phyloP scores from a whole-genome alignment of 1,140 invertebrate species.

The Reticulitermes speratus region DNA sequence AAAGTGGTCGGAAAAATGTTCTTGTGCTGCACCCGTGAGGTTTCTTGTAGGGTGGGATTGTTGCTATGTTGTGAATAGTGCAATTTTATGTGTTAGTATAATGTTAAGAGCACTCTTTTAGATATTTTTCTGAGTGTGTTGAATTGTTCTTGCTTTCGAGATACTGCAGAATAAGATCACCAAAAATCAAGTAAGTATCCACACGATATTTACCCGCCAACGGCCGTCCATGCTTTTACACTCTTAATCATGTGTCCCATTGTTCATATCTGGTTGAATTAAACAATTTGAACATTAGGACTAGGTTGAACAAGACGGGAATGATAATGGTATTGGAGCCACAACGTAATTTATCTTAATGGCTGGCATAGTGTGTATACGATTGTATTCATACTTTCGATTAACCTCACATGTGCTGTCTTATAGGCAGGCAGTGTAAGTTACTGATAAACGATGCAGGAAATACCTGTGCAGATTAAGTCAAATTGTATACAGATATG shows the following conservation, averaged over 20 bases:
- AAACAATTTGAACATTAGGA: background rate
- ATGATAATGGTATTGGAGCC: too few relatives aligned
- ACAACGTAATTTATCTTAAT: too few relatives aligned
- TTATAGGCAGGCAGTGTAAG: background rate
- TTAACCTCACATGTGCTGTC: background rate
- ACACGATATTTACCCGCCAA: conserved; percentile 33
- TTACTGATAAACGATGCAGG: too few relatives aligned
- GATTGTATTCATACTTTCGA: background rate
- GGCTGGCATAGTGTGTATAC: too few relatives aligned
- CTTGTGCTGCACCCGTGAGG: background rate
- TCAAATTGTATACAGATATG: background rate
- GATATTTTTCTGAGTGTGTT: background rate
- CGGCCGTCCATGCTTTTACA: conserved; percentile 31
- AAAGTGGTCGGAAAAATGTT: background rate
- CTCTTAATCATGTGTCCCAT: conserved; percentile 34
- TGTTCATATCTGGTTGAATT: conserved; percentile 26
- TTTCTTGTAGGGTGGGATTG: background rate
- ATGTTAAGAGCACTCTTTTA: background rate
- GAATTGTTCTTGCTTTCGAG: background rate
- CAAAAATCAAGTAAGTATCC: background rate
- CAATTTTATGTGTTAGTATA: background rate
- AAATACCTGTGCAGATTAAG: background rate
- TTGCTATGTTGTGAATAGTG: background rate
- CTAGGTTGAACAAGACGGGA: background rate
- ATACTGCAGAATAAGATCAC: background rate